Evolutionary conservation across 2,797 vertebrate species (phyloP).

Genomic region (Gymnocypris eckloni): DNA sequence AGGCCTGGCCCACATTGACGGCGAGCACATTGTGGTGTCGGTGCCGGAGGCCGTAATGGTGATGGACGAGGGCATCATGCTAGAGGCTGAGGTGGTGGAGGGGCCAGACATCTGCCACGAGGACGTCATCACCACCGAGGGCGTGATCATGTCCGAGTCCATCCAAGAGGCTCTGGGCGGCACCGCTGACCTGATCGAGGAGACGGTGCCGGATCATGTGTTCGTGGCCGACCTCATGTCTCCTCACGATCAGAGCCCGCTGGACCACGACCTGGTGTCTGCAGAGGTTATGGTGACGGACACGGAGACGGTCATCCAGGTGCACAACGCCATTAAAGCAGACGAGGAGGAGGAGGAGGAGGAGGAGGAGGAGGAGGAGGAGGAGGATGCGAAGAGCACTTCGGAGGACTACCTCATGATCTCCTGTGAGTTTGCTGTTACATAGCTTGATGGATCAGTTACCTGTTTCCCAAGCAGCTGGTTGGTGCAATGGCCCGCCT

Average conservation of each 20-base stretch:
- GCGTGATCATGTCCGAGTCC: constrained; percentile 92
- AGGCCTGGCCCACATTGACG: constrained; percentile 95
- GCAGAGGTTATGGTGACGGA: constrained; percentile 94
- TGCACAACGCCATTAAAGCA: constrained; percentile 85
- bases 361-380: constrained; percentile 77
- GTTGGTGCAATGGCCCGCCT: no score
- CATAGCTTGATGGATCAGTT: not conserved
- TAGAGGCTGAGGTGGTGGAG: constrained; percentile 93
- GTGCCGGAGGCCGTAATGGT: constrained; percentile 96
- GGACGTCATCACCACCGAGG: constrained; percentile 89
- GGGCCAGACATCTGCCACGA: constrained; percentile 91
- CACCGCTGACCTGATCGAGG: constrained; percentile 87
- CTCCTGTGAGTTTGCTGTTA: constrained; percentile 83
- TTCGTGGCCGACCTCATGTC: constrained; percentile 96
- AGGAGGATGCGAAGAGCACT: constrained; percentile 92
- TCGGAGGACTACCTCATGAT: constrained; percentile 99
- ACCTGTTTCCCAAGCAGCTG: no score
- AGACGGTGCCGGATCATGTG: constrained; percentile 91
- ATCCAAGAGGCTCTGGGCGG: constrained; percentile 89
- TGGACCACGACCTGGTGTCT: constrained; percentile 93
- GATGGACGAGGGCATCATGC: constrained; percentile 93
- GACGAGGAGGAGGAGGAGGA: constrained; percentile 94
- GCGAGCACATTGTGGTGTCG: constrained; percentile 97
- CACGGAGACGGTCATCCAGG: constrained; percentile 89
- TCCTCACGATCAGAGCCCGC: constrained; percentile 85